A percentile compares a stretch with the other conserved stretches of the same genome.
phyloP scores from a whole-genome alignment of 2,113 vertebrate genomes.

The Ranitomeya imitator region DNA sequence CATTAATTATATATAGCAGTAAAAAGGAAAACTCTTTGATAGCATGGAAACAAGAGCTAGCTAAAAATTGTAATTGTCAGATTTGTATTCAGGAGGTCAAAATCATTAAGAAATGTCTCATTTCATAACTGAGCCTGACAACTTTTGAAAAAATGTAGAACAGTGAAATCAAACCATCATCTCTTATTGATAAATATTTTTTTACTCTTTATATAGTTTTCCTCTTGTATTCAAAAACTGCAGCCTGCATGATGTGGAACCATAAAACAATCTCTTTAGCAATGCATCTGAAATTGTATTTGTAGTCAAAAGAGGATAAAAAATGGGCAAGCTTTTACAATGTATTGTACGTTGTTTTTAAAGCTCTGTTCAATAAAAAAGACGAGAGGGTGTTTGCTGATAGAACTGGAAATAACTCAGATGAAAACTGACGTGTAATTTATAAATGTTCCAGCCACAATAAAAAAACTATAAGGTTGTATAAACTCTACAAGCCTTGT shows the following conservation, averaged over 20 bases:
- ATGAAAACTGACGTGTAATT: not conserved
- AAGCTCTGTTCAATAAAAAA: constrained; percentile 4
- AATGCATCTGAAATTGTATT: constrained; percentile 5
- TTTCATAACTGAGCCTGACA: too few relatives aligned
- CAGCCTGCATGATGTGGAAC: not conserved
- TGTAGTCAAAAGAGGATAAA: not conserved
- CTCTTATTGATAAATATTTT: not conserved
- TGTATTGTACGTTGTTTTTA: not conserved
- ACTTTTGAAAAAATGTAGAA: too few relatives aligned
- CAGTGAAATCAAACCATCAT: not conserved
- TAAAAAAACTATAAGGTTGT: not conserved
- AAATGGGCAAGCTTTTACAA: not conserved
- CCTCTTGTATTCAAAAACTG: not conserved
- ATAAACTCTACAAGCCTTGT: not conserved
- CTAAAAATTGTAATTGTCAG: too few relatives aligned
- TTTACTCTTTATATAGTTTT: not conserved
- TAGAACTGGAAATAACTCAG: constrained; percentile 6
- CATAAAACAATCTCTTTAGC: not conserved
- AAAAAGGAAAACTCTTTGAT: too few relatives aligned
- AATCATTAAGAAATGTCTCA: too few relatives aligned
- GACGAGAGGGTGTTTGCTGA: not conserved
- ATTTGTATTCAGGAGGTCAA: too few relatives aligned
- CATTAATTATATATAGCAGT: too few relatives aligned
- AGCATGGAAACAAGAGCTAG: too few relatives aligned
- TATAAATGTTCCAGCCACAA: not conserved